Conservation (phyloP, 2,888 invertebrate genomes). For the Cosmia trapezina region DNA sequence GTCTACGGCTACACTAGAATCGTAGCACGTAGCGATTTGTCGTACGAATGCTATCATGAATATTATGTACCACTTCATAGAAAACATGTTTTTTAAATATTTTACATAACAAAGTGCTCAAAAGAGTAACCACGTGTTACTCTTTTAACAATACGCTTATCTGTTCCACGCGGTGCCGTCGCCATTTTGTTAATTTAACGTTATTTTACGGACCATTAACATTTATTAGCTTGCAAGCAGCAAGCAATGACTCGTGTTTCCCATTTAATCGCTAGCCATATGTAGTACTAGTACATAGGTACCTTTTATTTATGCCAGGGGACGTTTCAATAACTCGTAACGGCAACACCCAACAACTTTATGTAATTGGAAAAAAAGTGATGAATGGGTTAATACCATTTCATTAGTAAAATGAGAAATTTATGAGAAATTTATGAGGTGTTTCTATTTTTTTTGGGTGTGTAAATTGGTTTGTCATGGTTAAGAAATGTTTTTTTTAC, state of each 20-base stretch:
- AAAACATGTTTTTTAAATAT: neutral
- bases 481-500: neutral
- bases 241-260: slow-evolving; percentile 50
- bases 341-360: slow-evolving; percentile 42
- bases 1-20: slow-evolving; percentile 15
- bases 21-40: slow-evolving; percentile 14
- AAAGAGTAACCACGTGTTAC: slow-evolving; percentile 15
- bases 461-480: neutral
- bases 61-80: neutral
- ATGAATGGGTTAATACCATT: slow-evolving; percentile 55
- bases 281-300: slow-evolving; percentile 16
- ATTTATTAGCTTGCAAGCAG: slow-evolving; percentile 44
- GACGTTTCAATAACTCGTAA: slow-evolving; percentile 52
- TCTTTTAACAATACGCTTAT: slow-evolving; percentile 29
- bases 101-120: neutral
- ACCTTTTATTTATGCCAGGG: slow-evolving; percentile 37
- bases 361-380: slow-evolving; percentile 59
- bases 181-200: slow-evolving; percentile 47
- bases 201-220: slow-evolving; percentile 51
- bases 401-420: slow-evolving; percentile 50
- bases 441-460: slow-evolving; percentile 15
- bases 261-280: slow-evolving; percentile 18
- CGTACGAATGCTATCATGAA: neutral
- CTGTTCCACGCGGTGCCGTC: slow-evolving; percentile 17
- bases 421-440: slow-evolving; percentile 45